A percentile compares a stretch with the other conserved stretches of the same genome.
These are phyloP conservation scores for Leptocoma aspasia DNA, from an alignment of 2,113 vertebrate genomes.

Conservation along the genomic window DNA sequence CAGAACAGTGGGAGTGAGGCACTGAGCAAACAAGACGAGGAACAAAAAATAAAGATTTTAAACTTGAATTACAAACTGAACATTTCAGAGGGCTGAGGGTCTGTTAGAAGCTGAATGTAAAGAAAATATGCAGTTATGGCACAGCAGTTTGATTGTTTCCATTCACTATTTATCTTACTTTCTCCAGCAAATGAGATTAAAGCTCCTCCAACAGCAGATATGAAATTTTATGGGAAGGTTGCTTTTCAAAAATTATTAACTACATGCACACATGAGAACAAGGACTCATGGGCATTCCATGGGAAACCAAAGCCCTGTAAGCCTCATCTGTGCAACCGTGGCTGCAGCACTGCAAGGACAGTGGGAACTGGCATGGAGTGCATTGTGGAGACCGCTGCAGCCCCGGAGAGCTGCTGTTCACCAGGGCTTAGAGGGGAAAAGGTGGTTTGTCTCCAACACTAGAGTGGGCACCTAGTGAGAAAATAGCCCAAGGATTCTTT, in stretches of 20 bases:
- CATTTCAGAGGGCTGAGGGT: not conserved
- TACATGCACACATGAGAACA: not conserved
- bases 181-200: conserved; percentile 10
- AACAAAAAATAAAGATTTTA: not conserved
- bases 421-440: not conserved
- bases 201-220: not conserved
- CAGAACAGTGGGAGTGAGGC: not conserved
- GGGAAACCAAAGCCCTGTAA: not conserved
- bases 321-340: fast-evolving
- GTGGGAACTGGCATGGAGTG: not conserved
- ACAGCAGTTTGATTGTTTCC: not conserved
- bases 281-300: not conserved
- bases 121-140: not conserved
- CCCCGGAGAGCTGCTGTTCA: fast-evolving
- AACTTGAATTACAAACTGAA: not conserved
- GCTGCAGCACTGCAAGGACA: not conserved
- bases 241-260: not conserved
- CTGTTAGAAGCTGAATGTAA: not conserved
- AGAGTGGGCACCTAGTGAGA: not conserved
- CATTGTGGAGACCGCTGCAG: not conserved
- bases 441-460: fast-evolving
- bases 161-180: conserved; percentile 28
- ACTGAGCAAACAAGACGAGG: not conserved
- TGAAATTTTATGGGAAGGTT: not conserved
- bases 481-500: not conserved